Evolutionary conservation across 2,888 invertebrate genomes (phyloP).

Genomic region (Orchesella flavescens): DNA sequence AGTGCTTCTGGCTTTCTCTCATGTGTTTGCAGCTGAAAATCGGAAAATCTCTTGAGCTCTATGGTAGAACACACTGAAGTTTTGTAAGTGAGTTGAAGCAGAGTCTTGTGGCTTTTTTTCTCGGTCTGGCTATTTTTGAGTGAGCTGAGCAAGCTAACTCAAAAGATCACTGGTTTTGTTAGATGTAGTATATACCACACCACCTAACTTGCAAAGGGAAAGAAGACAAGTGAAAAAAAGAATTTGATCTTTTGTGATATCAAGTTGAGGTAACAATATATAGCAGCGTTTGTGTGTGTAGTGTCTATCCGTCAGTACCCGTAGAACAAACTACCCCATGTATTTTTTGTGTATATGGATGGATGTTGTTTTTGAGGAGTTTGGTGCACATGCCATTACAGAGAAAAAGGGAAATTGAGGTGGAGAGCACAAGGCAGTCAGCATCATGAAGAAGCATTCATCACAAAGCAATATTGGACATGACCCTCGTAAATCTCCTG

Average conservation of each 20-base stretch:
- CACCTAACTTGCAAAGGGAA: background rate
- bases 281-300: background rate
- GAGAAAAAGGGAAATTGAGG: conserved; percentile 49
- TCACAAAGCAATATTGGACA: conserved; percentile 67
- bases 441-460: conserved; percentile 61
- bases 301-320: no score
- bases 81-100: background rate
- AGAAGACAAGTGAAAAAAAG: conserved; percentile 25
- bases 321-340: no score
- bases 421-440: conserved; percentile 51
- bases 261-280: conserved; percentile 24
- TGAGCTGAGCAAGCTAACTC: conserved; percentile 11
- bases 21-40: background rate
- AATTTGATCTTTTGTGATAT: conserved; percentile 50
- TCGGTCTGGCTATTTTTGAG: background rate
- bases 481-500: conserved; percentile 67
- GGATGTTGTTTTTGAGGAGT: conserved; percentile 25
- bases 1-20: conserved; percentile 1
- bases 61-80: background rate
- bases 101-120: conserved; percentile 17
- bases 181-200: background rate
- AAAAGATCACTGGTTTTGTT: conserved; percentile 1
- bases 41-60: conserved; percentile 9
- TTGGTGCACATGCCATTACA: conserved; percentile 26
- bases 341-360: background rate